Evolutionary conservation across 2,888 invertebrate species (phyloP), one percentile per base, ranked within the genome.

Genomic region (Molanna angustata): DNA sequence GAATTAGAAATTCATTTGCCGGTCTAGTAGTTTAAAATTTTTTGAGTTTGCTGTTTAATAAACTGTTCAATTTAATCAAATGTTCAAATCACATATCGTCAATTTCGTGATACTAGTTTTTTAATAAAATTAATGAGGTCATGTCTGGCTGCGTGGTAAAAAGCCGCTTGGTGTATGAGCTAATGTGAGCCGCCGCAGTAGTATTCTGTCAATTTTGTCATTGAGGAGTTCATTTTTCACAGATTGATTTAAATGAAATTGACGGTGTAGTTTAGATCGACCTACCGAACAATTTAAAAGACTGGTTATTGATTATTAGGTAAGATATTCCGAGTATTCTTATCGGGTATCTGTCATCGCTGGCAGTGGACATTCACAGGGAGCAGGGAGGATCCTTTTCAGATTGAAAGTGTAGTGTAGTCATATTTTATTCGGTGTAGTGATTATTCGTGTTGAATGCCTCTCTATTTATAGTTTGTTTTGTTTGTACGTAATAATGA

Each of bases 131-230:
- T n/a, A n/a, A n/a, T n/a, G n/a, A n/a, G n/a, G n/a, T 41, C 41
- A 41, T 52, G 33, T 32, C 49, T 54, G 54, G 54, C 49, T 54
- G 54, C 54, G 54, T 54, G 54, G 47, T 54, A 41, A 53, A 43
- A 44, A 43, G 42, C 48, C 45, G 54, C 49, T 40, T 49, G 49
- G 53, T 40, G 39, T n/a, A n/a, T n/a, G n/a, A n/a, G n/a, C n/a
- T 45, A 17, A n/a, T 41, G 46, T 54, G 50, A 54, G 50, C 42
- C 50, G 49, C 45, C 48, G 48, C 44, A 49, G 44, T 49, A 41
- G 37, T 27, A 45, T 43, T 44, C 54, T 50, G 54, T 54, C 49
- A 54, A 51, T 50, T 50, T 54, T 54, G 54, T 54, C 54, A 54
- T 54, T 54, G 54, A 50, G 50, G 49, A 50, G 41, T 47, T 50